Base-by-base conservation (phyloP, 2,113 vertebrate species). In the Micromys minutus region DNA sequence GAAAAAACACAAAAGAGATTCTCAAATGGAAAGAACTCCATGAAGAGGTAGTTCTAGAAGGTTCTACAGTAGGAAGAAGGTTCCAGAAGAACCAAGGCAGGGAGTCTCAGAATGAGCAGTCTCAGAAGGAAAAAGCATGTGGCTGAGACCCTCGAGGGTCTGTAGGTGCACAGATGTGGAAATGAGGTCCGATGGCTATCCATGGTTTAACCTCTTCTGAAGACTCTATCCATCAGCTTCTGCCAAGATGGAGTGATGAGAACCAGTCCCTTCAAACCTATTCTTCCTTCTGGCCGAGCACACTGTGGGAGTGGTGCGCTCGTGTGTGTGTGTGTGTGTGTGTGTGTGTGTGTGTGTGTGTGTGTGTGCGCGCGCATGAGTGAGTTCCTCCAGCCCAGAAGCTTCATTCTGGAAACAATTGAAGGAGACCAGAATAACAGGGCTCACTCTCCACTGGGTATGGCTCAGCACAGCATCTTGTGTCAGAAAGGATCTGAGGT, bases 401-500 rank as follows among this genome's bases (percentile, higher is more conserved):
- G 61, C 69, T 71, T 55, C 24, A n/a, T 84, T 95, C 77, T 42
- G 69, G 77, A 83, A 91, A 75, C 24, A 42, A 84, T 86, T 6
- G 45, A 29, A 24, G 29, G 81, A 97, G 92, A 67, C 61, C 52
- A 55, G 83, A 74, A 71, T 63, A 45, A 47, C 42, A 87, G 21
- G 42, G 52, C 55, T 59, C 52, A 19, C 76, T 93, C 67, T 59
- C 94, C 76, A 65, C 8, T 61, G 83, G 65, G 9, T 39, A 0
- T 29, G 42, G 87, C 87, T 81, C 81, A 85, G 65, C 4, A 29
- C 24, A 2, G 71, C 47, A 39, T 91, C 34, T 34, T 65, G 1
- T 77, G 87, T 89, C 90, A 77, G 83, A 89, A 93, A 86, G 75
- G n/a, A 79, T 94, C 93, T 79, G 42, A 21, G 17, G 15, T 50